A percentile compares a stretch with the other conserved stretches of the same genome.
phyloP scores from a whole-genome alignment of 2,888 invertebrate genomes.

The Kuschelorhynchus macadamiae region DNA sequence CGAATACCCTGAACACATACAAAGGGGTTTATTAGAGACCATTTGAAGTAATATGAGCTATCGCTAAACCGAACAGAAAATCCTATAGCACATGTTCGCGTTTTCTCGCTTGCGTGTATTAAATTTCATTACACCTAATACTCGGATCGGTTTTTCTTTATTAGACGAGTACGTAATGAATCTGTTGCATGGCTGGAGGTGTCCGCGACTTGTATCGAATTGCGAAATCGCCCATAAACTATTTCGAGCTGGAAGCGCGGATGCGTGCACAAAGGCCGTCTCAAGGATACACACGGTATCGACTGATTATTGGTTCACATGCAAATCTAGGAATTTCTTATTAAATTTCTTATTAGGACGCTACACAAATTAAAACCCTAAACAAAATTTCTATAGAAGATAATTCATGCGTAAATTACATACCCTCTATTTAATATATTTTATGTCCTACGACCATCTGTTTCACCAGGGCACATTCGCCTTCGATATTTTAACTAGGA shows the following conservation, averaged over 20 bases:
- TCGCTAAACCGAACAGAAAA: no score
- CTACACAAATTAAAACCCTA: no score
- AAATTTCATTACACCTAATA: constrained; percentile 27
- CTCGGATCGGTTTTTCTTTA: constrained; percentile 18
- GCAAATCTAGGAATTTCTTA: constrained; percentile 13
- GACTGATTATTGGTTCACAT: constrained; percentile 25
- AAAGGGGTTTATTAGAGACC: no score
- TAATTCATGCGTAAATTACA: no score
- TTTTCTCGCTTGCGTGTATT: constrained; percentile 21
- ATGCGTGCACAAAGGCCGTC: constrained; percentile 53
- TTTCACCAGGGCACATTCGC: no score
- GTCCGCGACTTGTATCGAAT: constrained; percentile 45
- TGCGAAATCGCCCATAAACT: constrained; percentile 53
- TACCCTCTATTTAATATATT: no score
- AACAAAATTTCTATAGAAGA: no score
- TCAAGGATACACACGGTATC: constrained; percentile 48
- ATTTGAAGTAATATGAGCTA: no score
- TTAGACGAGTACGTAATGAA: constrained; percentile 30
- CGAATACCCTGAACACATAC: no score
- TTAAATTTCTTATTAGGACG: no score
- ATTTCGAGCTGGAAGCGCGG: constrained; percentile 52
- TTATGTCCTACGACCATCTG: neutral
- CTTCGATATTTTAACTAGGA: no score
- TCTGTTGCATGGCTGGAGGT: constrained; percentile 41
- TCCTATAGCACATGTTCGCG: no score